Evolutionary conservation across 2,113 vertebrate species (phyloP).

Genomic region (Meriones unguiculatus): DNA sequence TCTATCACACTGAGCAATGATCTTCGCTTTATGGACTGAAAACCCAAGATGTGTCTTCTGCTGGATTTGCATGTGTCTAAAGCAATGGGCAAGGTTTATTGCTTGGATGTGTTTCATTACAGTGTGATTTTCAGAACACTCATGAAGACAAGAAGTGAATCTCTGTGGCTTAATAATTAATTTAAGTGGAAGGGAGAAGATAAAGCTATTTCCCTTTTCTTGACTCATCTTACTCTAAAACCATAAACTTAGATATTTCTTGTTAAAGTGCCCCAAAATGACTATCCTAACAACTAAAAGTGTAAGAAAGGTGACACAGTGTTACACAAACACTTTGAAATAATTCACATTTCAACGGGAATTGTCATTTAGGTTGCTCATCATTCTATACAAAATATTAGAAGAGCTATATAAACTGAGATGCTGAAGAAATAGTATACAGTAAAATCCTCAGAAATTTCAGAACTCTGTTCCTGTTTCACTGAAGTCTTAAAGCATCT

Average conservation of each 20-base stretch:
- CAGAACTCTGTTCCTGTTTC: background rate
- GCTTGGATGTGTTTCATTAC: background rate
- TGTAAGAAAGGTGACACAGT: background rate
- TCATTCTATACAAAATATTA: background rate
- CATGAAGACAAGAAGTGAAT: background rate
- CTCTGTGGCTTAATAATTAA: background rate
- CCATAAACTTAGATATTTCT: background rate
- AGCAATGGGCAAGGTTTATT: background rate
- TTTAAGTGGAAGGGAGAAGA: background rate
- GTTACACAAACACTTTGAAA: background rate
- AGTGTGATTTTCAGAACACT: background rate
- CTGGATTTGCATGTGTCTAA: background rate
- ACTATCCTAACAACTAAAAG: slow-evolving; percentile 23
- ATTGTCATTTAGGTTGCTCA: background rate
- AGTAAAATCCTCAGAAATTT: background rate
- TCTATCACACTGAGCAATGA: background rate
- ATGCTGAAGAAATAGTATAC: background rate
- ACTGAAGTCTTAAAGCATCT: background rate
- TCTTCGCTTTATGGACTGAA: background rate
- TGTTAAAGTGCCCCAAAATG: background rate
- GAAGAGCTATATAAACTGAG: slow-evolving; percentile 17
- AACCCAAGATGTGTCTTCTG: background rate
- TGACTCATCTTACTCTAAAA: background rate
- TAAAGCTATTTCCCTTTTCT: background rate
- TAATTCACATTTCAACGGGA: background rate